Base-by-base conservation (phyloP, 2,888 invertebrate genomes). In the Hypena proboscidalis region DNA sequence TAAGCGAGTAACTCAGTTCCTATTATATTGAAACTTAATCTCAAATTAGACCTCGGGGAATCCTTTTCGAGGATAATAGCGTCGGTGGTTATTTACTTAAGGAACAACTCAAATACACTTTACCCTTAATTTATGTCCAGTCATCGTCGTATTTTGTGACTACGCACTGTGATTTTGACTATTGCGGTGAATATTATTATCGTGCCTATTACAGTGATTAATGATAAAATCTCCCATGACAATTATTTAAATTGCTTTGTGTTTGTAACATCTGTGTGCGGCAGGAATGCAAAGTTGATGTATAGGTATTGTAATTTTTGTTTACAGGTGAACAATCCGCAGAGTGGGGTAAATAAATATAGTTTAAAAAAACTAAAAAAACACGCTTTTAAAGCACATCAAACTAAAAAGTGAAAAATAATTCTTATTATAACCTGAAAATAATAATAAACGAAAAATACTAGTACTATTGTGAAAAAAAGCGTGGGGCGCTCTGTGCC, bases 101-200 rank as follows among this genome's bases (percentile, higher is more conserved):
- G 41, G 14, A 35, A 15, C 26, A 36, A 42, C 42, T 42, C 42
- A 36, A 31, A 36, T 42, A 36, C 36, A 25, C 36, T 42, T 32
- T 25, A 31, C 31, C 31, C 25, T 31, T 42, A 36, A 36, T 42
- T 42, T 36, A 36, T 31, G 25, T 21, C 26, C 21, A 36, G 36
- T 36, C 30, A 42, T 36, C 20, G 17, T 10, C 14, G 29, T 42
- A 11, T 36, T 36, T 39, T 19, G 23, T 42, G 31, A 25, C 25
- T 36, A 36, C 13, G 23, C 19, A 27, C 9, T 20, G 11, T 15
- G 17, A 42, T 30, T 35, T 29, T 26, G 34, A 23, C 22, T 17
- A 30, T 26, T 40, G 10, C 39, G 14, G 14, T 8, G 15, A 33
- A 34, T 23, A 23, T 15, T 21, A 21, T 26, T 27, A 22, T 15